Evolutionary conservation across 2,888 invertebrate genomes (phyloP).

Genomic region (Pseudococcus viburni): DNA sequence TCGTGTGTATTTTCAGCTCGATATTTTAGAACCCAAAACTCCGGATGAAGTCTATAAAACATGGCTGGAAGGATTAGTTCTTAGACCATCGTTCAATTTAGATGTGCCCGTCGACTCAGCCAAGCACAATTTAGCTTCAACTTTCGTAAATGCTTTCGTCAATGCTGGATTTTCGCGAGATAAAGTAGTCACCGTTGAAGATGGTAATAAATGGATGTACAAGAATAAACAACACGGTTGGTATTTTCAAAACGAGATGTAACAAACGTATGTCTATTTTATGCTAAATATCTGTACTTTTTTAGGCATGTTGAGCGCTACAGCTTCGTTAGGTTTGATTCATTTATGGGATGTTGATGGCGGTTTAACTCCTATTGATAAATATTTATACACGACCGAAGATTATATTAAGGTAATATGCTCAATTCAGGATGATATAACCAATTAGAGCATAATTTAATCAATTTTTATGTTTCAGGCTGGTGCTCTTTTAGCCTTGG

Average conservation of each 20-base stretch:
- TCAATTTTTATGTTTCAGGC: slow-evolving; percentile 73
- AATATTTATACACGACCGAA: slow-evolving; percentile 94
- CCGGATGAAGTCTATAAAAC: slow-evolving; percentile 99
- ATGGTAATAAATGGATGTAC: slow-evolving; percentile 89
- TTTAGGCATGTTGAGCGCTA: slow-evolving; percentile 92
- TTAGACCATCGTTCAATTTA: slow-evolving; percentile 70
- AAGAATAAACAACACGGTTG: slow-evolving; percentile 94
- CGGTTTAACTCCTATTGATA: slow-evolving; percentile 97
- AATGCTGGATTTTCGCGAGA: slow-evolving; percentile 98
- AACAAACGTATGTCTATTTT: not conserved
- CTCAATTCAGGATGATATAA: not conserved
- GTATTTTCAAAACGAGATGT: slow-evolving; percentile 58
- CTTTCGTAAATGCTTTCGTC: slow-evolving; percentile 98
- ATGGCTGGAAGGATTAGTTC: slow-evolving; percentile 82
- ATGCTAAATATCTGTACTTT: not conserved
- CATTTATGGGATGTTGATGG: slow-evolving; percentile 99
- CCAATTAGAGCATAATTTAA: not conserved
- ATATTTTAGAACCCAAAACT: slow-evolving; percentile 98
- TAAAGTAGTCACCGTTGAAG: slow-evolving; percentile 91
- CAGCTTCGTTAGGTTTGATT: slow-evolving; percentile 95
- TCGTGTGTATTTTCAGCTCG: slow-evolving; percentile 76
- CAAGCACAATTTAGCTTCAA: slow-evolving; percentile 95
- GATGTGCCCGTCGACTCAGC: slow-evolving; percentile 87
- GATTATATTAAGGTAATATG: slow-evolving; percentile 87
- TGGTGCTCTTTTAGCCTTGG: slow-evolving; percentile 95